Evolutionary conservation across 2,113 vertebrate genomes (phyloP).

Genomic region (Cercopithecus mona): DNA sequence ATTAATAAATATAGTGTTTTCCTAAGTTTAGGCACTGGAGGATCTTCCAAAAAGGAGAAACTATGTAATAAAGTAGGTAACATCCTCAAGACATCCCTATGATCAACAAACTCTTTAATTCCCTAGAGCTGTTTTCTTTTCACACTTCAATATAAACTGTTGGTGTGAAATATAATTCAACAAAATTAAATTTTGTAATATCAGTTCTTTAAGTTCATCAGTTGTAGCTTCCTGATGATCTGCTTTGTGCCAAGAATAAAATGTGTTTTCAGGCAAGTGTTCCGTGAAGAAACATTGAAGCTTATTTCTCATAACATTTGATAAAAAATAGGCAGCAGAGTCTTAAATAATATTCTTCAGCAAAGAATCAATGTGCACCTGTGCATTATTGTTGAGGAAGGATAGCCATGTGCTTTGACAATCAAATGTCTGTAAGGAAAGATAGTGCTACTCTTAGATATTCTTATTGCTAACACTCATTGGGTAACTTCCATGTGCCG

Average conservation of each 20-base stretch:
- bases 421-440: background rate
- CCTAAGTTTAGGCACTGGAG: background rate
- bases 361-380: fast-evolving
- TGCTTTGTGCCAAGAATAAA: background rate
- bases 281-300: background rate
- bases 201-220: background rate
- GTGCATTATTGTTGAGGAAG: background rate
- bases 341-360: background rate
- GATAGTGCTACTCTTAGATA: no score
- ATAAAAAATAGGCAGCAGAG: background rate
- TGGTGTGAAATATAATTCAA: background rate
- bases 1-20: background rate
- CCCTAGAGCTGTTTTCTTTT: background rate
- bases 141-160: background rate
- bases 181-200: background rate
- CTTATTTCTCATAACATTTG: background rate
- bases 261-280: background rate
- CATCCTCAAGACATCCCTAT: background rate
- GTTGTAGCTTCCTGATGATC: background rate
- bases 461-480: background rate
- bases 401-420: fast-evolving
- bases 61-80: background rate
- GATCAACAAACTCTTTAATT: background rate
- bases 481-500: background rate
- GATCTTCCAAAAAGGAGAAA: background rate